These are phyloP conservation scores for Lepidurus apus DNA, from an alignment of 1,140 invertebrate genomes.

Conservation along the genomic window DNA sequence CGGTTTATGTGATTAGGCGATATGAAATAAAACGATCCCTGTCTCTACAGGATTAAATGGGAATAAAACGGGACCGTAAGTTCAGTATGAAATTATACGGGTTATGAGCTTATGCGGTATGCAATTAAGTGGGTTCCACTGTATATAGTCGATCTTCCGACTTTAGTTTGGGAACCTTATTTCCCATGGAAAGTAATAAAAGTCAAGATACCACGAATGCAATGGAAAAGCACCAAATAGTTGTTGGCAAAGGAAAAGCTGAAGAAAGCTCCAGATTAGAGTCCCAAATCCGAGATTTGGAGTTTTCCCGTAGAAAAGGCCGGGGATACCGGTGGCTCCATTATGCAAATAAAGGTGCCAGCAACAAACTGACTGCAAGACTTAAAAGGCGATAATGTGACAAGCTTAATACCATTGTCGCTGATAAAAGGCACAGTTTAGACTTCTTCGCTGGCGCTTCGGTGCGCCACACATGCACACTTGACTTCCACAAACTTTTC, in stretches of 20 bases:
- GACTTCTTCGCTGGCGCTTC: background rate
- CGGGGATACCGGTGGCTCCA: background rate
- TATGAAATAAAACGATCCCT: no score
- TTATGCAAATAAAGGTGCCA: constrained; percentile 4
- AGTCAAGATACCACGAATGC: background rate
- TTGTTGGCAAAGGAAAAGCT: background rate
- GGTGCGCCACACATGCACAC: background rate
- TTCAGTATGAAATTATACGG: no score
- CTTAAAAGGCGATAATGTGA: constrained; percentile 14
- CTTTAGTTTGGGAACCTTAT: background rate
- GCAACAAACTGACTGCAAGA: background rate
- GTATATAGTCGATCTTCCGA: background rate
- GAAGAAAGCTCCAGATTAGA: constrained; percentile 2
- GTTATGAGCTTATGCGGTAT: no score
- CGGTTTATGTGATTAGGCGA: no score
- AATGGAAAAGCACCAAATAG: background rate
- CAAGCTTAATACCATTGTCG: constrained; percentile 21
- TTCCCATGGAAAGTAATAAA: background rate
- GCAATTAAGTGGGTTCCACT: no score
- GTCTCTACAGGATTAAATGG: no score
- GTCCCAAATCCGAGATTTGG: background rate
- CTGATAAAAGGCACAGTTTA: constrained; percentile 7
- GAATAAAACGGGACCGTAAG: no score
- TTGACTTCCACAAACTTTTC: background rate
- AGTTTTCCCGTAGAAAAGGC: background rate